Evolutionary conservation across 1,140 invertebrate species (phyloP), one percentile per base, ranked within the genome.

Genomic region (Nephila pilipes): DNA sequence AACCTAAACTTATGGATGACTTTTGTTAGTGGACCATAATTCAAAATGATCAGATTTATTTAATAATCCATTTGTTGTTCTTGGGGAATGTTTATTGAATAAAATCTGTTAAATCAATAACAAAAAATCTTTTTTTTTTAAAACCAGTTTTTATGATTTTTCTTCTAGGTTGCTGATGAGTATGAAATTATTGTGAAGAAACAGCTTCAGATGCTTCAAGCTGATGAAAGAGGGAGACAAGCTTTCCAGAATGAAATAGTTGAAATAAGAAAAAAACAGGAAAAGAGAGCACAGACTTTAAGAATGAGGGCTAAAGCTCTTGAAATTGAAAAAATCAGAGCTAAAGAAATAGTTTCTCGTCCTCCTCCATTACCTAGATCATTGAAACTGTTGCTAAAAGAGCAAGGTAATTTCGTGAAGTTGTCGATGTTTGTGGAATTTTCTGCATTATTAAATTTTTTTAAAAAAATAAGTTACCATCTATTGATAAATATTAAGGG

Each of bases 121-220:
- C 46, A 46, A 1, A 46, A 29, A 75, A 75, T 75, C 16, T 0
- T 8, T 75, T 75, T 75, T 14, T 29, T 12, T 29, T 29, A 75
- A 1, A 32, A 75, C 12, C 29, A 75, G 29, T 75, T 25, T 46
- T 46, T 4, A 83, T 85, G 14, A 29, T 25, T 58, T 38, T 60
- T 14, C 8, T 79, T 36, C 2, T 16, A 91, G 89, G 2, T 83
- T 14, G 75, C 89, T 20, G 79, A 58, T n/a, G 89, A 91, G 2
- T 83, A 91, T 60, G 89, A 91, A 91, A 10, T 79, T 25, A 91
- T 91, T 20, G 36, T 91, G 5, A 91, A 65, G 55, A 91, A 83
- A 25, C 89, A 91, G n/a, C 89, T 81, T 54, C 89, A 91, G 22
- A 60, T 83, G 58, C 79, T 91, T 0, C 55, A 83, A 83, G 89